Conservation (phyloP, 37 sponge, comb jelly and placozoan genomes). For the Amphimedon queenslandica region DNA sequence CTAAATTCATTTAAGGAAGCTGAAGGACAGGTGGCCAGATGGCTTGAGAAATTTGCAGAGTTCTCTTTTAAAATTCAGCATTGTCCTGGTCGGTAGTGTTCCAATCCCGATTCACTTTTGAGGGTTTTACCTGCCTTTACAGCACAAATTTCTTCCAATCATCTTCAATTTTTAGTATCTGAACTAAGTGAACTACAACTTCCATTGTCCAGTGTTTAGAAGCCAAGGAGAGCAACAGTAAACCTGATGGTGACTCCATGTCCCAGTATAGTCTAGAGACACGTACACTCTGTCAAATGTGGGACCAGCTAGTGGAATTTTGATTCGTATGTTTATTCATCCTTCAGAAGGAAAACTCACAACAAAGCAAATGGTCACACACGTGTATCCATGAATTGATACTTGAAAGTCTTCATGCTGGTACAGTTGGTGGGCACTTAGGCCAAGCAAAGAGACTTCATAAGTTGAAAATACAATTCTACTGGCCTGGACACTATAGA, state of each 20-base stretch:
- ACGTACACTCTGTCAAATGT: conserved; percentile 12
- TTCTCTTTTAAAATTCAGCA: background rate
- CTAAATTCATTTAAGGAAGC: background rate
- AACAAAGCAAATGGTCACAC: background rate
- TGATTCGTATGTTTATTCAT: background rate
- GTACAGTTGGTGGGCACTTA: conserved; percentile 20
- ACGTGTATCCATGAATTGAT: background rate
- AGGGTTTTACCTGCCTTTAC: too few relatives aligned
- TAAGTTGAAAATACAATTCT: conserved; percentile 34
- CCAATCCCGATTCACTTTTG: background rate
- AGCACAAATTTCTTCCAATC: too few relatives aligned
- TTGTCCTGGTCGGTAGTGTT: background rate
- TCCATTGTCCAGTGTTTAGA: too few relatives aligned
- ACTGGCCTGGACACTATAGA: conserved; percentile 47
- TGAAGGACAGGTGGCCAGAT: conserved; percentile 18
- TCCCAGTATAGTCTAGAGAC: background rate
- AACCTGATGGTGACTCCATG: too few relatives aligned
- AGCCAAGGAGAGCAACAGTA: too few relatives aligned
- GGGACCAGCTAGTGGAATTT: conserved; percentile 4
- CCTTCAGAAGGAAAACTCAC: background rate
- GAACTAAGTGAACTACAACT: too few relatives aligned
- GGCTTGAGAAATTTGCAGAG: conserved; percentile 15
- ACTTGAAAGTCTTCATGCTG: conserved; percentile 17
- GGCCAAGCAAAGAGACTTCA: conserved; percentile 19
- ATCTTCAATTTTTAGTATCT: too few relatives aligned